Conservation (phyloP, 2,113 vertebrate genomes). For the Ciconia stormi region DNA sequence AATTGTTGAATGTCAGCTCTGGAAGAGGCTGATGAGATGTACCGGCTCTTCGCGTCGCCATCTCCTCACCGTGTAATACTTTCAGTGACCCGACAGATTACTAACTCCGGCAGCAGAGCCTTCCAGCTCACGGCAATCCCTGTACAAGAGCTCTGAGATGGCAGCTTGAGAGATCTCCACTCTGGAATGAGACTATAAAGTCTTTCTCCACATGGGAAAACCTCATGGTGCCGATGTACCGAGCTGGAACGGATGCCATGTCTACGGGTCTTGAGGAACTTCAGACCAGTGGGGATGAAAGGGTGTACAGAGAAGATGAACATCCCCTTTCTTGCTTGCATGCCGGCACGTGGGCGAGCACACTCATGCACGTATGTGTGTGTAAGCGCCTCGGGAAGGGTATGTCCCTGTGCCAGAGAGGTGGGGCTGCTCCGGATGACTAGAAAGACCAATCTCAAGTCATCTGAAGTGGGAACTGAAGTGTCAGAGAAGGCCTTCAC, state of each 20-base stretch:
- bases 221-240: not conserved
- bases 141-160: not conserved
- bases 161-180: not conserved
- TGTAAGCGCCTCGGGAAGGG: not conserved
- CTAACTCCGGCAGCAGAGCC: not conserved
- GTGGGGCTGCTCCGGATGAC: not conserved
- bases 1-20: not conserved
- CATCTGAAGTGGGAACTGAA: not conserved
- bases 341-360: not conserved
- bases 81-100: not conserved
- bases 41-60: not conserved
- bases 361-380: not conserved
- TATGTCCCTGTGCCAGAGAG: not conserved
- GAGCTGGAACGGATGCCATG: not conserved
- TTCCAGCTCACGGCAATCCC: not conserved
- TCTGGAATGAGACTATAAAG: not conserved
- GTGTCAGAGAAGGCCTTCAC: not conserved
- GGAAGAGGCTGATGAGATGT: not conserved
- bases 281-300: not conserved
- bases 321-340: not conserved
- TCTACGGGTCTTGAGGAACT: not conserved
- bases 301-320: fast-evolving
- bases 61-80: not conserved
- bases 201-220: not conserved
- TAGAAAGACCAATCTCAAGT: not conserved